A percentile compares a stretch with the other conserved stretches of the same genome.
phyloP scores from a whole-genome alignment of 2,888 invertebrate species.

The Herminia tarsipennalis region DNA sequence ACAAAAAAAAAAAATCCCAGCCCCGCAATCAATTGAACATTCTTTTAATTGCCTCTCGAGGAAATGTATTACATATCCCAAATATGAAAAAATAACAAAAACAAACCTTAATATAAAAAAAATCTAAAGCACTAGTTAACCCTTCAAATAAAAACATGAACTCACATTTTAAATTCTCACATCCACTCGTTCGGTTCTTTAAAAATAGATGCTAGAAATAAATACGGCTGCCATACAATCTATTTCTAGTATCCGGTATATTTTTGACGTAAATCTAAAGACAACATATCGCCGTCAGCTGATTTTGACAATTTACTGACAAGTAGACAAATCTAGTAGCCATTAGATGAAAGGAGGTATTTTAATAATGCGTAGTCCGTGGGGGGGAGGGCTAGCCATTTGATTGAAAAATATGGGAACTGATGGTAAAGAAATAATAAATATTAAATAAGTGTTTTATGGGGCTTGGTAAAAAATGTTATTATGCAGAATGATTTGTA shows the following conservation, averaged over 20 bases:
- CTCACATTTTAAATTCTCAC: constrained; percentile 14
- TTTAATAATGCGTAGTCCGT: constrained; percentile 15
- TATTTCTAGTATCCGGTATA: constrained; percentile 47
- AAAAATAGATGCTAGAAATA: constrained; percentile 46
- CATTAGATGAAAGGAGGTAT: constrained; percentile 32
- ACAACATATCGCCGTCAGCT: constrained; percentile 52
- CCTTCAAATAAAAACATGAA: constrained; percentile 16
- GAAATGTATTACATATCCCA: too few species aligned
- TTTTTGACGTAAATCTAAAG: constrained; percentile 51
- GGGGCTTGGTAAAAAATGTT: too few species aligned
- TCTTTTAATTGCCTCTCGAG: too few species aligned
- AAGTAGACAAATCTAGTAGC: constrained; percentile 38
- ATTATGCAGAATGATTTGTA: too few species aligned
- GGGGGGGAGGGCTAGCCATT: constrained; percentile 14
- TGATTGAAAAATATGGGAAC: constrained; percentile 19
- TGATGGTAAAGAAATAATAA: constrained; percentile 2
- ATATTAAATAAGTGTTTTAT: too few species aligned
- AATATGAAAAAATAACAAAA: too few species aligned
- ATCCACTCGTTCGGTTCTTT: constrained; percentile 20
- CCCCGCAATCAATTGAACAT: too few species aligned
- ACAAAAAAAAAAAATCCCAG: too few species aligned
- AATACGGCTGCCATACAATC: constrained; percentile 43
- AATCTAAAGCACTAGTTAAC: constrained; percentile 10
- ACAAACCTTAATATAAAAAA: too few species aligned
- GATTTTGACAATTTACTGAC: constrained; percentile 55